Evolutionary conservation across 2,113 vertebrate species (phyloP).

Genomic region (Vicugna pacos): DNA sequence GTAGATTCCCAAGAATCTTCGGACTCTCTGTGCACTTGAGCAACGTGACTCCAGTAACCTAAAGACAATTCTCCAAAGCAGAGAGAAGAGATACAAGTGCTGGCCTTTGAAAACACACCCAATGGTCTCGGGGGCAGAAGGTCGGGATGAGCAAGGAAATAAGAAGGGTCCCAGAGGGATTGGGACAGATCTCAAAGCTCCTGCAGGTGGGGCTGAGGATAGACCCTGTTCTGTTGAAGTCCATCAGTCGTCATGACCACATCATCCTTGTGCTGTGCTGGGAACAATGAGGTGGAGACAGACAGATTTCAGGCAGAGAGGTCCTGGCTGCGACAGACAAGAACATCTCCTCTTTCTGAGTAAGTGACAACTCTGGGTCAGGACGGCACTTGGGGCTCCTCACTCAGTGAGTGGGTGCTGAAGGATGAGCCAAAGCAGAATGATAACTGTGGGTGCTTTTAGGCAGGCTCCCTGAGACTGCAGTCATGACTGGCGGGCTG

Average conservation of each 20-base stretch:
- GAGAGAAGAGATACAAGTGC: neutral
- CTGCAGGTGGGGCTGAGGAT: neutral
- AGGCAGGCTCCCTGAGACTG: neutral
- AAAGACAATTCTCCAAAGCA: neutral
- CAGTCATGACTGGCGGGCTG: neutral
- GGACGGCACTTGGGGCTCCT: neutral
- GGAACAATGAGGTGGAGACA: neutral
- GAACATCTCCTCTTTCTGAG: neutral
- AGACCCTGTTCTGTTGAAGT: neutral
- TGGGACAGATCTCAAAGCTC: neutral
- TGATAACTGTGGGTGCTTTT: neutral
- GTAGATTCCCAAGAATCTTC: neutral
- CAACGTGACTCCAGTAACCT: neutral
- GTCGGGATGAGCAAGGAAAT: neutral
- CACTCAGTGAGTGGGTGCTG: neutral
- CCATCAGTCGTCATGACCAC: fast-evolving
- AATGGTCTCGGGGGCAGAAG: neutral
- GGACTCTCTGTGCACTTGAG: neutral
- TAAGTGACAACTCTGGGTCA: neutral
- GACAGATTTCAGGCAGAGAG: neutral
- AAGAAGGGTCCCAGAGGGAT: neutral
- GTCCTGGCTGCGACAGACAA: neutral
- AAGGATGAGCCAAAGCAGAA: neutral
- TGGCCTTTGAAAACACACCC: neutral
- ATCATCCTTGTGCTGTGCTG: neutral